A percentile compares a stretch with the other conserved stretches of the same genome.
These are phyloP conservation scores for Drosophila ochracea DNA, from an alignment of 2,888 invertebrate genomes.

Conservation along the genomic window DNA sequence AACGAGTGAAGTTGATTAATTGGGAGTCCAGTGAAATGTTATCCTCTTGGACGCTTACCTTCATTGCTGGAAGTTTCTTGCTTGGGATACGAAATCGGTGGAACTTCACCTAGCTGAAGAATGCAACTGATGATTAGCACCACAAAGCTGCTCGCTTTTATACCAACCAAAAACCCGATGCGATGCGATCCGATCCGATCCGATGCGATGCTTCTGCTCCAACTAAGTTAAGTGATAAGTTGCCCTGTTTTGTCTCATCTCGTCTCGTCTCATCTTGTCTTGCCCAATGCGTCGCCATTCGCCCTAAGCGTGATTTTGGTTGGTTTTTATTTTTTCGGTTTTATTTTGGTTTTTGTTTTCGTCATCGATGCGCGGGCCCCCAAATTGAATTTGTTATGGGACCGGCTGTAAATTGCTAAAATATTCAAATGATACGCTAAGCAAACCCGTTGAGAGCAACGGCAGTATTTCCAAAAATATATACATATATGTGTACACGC, in stretches of 20 bases:
- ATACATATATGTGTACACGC: background rate
- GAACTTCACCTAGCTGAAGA: slow-evolving; percentile 71
- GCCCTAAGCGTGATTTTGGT: slow-evolving; percentile 25
- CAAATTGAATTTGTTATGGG: slow-evolving; percentile 4
- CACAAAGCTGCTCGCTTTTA: slow-evolving; percentile 54
- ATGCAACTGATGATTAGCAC: slow-evolving; percentile 70
- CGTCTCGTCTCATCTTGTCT: slow-evolving; percentile 4
- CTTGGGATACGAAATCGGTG: slow-evolving; percentile 68
- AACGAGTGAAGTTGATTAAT: background rate
- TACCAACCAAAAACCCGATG: slow-evolving; percentile 30
- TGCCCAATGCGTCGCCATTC: slow-evolving; percentile 65
- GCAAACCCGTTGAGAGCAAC: slow-evolving; percentile 44
- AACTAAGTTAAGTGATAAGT: background rate
- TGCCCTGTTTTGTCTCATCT: background rate
- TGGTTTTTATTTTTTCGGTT: background rate
- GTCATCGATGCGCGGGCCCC: slow-evolving; percentile 62
- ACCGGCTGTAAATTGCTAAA: slow-evolving; percentile 32
- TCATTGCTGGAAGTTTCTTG: slow-evolving; percentile 79
- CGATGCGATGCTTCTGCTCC: slow-evolving; percentile 25
- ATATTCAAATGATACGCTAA: slow-evolving; percentile 49
- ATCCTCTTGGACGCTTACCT: slow-evolving; percentile 43
- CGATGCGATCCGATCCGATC: slow-evolving; percentile 25
- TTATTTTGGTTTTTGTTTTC: slow-evolving; percentile 51
- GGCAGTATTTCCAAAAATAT: slow-evolving; percentile 20
- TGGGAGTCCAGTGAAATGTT: background rate